These are phyloP conservation scores for Sander lucioperca DNA, from an alignment of 2,113 vertebrate species.

Conservation along the genomic window DNA sequence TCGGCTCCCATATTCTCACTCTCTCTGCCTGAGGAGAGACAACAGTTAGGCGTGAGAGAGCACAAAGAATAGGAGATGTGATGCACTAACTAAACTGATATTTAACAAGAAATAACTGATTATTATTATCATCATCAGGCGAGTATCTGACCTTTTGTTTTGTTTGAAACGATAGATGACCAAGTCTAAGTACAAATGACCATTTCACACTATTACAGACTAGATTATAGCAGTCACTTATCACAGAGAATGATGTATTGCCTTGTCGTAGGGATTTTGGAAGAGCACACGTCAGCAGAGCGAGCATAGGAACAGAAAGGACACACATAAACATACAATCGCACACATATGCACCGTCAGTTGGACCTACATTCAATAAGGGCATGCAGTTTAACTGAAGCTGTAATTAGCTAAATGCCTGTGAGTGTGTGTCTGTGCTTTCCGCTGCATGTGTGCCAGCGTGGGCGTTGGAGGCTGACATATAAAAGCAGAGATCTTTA, in stretches of 20 bases:
- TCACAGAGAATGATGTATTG: conserved; percentile 41
- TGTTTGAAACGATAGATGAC: conserved; percentile 34
- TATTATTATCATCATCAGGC: conserved; percentile 1
- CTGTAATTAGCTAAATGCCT: conserved; percentile 69
- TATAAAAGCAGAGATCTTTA: conserved; percentile 77
- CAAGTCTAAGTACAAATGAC: too few relatives aligned
- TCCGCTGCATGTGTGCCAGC: conserved; percentile 47
- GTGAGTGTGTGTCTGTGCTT: conserved; percentile 31
- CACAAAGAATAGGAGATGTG: conserved; percentile 25
- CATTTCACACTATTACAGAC: conserved; percentile 49
- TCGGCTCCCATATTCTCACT: conserved; percentile 51
- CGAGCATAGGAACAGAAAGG: neutral
- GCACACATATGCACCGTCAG: conserved; percentile 26
- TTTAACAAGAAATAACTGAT: conserved; percentile 10
- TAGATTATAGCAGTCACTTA: conserved; percentile 24
- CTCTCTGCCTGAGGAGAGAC: conserved; percentile 51
- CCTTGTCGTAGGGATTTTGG: conserved; percentile 18
- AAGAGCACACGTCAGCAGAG: neutral
- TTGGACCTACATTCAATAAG: conserved; percentile 34
- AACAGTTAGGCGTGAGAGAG: conserved; percentile 42
- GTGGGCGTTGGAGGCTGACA: conserved; percentile 67
- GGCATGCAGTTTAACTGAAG: conserved; percentile 44
- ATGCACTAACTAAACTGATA: conserved; percentile 28
- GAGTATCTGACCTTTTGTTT: neutral
- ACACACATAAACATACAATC: conserved; percentile 21